A percentile compares a stretch with the other conserved stretches of the same genome.
Conservation (phyloP, 2,113 vertebrate species). For the Gyps fulvus region DNA sequence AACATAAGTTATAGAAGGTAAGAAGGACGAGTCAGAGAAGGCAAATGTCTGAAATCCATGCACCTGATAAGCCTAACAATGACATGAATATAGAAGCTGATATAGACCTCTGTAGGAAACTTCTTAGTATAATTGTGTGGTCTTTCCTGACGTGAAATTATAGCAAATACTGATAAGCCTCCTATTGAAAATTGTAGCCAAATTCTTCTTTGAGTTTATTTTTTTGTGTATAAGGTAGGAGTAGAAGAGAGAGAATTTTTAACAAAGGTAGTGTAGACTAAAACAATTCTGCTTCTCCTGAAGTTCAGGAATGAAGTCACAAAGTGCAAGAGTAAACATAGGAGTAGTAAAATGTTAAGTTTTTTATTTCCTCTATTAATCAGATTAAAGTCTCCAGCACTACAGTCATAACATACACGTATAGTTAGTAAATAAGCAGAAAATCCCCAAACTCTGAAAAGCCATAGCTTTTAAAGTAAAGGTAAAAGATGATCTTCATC, state of each 20-base stretch:
- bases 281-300: not conserved
- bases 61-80: not conserved
- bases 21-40: conserved; percentile 1
- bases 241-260: not conserved
- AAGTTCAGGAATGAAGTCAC: not conserved
- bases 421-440: not conserved
- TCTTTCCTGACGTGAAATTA: not conserved
- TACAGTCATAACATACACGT: not conserved
- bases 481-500: not conserved
- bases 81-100: not conserved
- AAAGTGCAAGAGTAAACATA: not conserved
- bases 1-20: conserved; percentile 9
- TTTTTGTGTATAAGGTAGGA: not conserved
- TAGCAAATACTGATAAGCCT: not conserved
- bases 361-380: not conserved
- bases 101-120: not conserved
- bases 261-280: not conserved
- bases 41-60: not conserved
- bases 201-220: not conserved
- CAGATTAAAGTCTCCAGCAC: not conserved
- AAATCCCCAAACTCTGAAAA: not conserved
- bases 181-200: not conserved
- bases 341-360: not conserved
- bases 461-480: not conserved
- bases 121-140: not conserved